Conservation (phyloP, 2,888 invertebrate species). For the Hedychridium roseum region DNA sequence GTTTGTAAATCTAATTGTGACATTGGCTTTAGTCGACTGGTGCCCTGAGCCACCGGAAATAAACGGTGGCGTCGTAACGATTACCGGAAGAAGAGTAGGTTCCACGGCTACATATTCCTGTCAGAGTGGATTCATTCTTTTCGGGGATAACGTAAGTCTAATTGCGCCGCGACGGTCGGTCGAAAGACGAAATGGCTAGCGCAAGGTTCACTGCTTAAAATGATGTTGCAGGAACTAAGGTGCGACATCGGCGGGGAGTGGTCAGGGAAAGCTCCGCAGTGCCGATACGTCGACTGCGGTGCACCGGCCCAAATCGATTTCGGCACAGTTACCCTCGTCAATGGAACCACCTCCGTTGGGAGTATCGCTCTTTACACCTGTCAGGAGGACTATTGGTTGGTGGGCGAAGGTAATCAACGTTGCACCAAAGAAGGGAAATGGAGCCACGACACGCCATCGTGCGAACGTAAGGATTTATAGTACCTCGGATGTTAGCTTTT, state of each 20-base stretch:
- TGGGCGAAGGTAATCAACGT: constrained; percentile 72
- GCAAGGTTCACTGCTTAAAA: constrained; percentile 2
- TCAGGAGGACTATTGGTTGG: constrained; percentile 83
- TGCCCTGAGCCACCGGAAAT: constrained; percentile 85
- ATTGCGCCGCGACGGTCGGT: not conserved
- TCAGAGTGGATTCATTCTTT: constrained; percentile 83
- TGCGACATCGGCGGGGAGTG: constrained; percentile 89
- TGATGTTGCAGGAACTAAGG: constrained; percentile 71
- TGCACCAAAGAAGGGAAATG: constrained; percentile 88
- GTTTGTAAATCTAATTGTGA: not conserved
- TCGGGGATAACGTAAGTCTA: constrained; percentile 77
- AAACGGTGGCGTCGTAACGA: constrained; percentile 76
- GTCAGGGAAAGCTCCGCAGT: constrained; percentile 81
- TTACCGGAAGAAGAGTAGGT: constrained; percentile 79
- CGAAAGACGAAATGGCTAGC: not conserved
- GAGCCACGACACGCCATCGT: constrained; percentile 86
- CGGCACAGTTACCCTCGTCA: constrained; percentile 76
- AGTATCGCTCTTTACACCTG: constrained; percentile 83
- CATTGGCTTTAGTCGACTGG: constrained; percentile 86
- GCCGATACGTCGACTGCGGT: constrained; percentile 88
- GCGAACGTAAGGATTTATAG: constrained; percentile 70
- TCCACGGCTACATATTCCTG: constrained; percentile 84
- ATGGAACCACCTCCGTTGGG: constrained; percentile 83
- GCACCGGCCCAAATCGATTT: constrained; percentile 82
- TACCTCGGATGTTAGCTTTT: not conserved